Evolutionary conservation across 2,888 invertebrate genomes (phyloP).

Genomic region (Aphidius colemani): DNA sequence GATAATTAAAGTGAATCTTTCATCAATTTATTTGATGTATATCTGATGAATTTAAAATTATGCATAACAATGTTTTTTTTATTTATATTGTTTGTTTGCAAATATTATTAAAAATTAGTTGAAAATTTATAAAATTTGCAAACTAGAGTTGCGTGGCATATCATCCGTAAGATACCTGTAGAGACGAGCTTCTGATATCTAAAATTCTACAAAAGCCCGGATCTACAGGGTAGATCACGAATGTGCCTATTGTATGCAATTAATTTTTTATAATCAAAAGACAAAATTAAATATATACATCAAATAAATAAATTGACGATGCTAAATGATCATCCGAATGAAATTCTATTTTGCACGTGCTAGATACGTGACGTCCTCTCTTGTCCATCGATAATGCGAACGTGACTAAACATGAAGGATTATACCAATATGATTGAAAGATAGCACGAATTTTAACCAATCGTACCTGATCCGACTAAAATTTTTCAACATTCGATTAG

Average conservation of each 20-base stretch:
- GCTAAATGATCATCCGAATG: neutral
- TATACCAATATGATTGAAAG: slow-evolving; percentile 47
- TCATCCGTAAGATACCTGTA: slow-evolving; percentile 99
- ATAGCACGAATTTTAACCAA: slow-evolving; percentile 53
- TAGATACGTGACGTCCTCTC: slow-evolving; percentile 49
- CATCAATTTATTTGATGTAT: too few relatives aligned
- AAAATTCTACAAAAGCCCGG: slow-evolving; percentile 95
- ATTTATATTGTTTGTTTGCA: neutral
- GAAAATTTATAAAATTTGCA: slow-evolving; percentile 31
- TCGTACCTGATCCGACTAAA: slow-evolving; percentile 48
- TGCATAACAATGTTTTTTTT: neutral
- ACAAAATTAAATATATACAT: neutral
- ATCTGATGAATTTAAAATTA: neutral
- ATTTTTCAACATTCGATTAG: slow-evolving; percentile 36
- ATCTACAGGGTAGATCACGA: slow-evolving; percentile 99
- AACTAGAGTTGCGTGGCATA: slow-evolving; percentile 74
- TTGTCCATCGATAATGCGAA: slow-evolving; percentile 48
- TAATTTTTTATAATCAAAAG: neutral
- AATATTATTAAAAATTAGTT: too few relatives aligned
- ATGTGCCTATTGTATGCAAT: slow-evolving; percentile 70
- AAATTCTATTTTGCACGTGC: slow-evolving; percentile 9
- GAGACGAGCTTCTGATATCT: slow-evolving; percentile 98
- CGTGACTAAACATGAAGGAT: slow-evolving; percentile 54
- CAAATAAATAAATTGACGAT: neutral
- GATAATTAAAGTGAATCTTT: too few relatives aligned